A percentile compares a stretch with the other conserved stretches of the same genome.
phyloP scores from a whole-genome alignment of 1,140 invertebrate genomes.

The Sinella curviseta region DNA sequence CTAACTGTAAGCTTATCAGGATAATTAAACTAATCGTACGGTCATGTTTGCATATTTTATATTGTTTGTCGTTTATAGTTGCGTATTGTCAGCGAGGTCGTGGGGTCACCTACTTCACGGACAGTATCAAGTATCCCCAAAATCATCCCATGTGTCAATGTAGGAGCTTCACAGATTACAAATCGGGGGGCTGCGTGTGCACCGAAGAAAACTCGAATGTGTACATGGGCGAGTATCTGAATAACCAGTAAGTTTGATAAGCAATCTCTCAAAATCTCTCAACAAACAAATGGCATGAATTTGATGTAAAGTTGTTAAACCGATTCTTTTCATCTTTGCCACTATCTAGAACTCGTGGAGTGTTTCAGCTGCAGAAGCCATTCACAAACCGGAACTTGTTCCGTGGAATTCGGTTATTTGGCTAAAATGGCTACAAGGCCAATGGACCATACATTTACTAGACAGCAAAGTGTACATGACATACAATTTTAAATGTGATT shows the following conservation, averaged over 20 bases:
- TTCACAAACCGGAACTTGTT: background rate
- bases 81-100: constrained; percentile 26
- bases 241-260: constrained; percentile 25
- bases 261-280: background rate
- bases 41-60: constrained; percentile 22
- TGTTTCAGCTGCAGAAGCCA: constrained; percentile 3
- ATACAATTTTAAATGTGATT: background rate
- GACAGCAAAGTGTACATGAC: background rate
- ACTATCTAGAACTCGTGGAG: constrained; percentile 16
- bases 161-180: constrained; percentile 26
- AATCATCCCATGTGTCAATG: constrained; percentile 34
- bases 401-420: background rate
- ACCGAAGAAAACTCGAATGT: background rate
- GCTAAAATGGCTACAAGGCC: background rate
- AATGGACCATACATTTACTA: background rate
- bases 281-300: background rate
- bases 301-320: constrained; percentile 13
- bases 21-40: no score
- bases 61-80: constrained; percentile 22
- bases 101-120: constrained; percentile 36
- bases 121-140: constrained; percentile 20
- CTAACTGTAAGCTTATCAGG: constrained; percentile 2
- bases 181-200: constrained; percentile 23
- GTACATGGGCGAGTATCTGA: background rate
- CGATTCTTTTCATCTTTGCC: background rate